These are phyloP conservation scores for Peromyscus eremicus DNA, from an alignment of 2,797 vertebrate species.

Conservation along the genomic window DNA sequence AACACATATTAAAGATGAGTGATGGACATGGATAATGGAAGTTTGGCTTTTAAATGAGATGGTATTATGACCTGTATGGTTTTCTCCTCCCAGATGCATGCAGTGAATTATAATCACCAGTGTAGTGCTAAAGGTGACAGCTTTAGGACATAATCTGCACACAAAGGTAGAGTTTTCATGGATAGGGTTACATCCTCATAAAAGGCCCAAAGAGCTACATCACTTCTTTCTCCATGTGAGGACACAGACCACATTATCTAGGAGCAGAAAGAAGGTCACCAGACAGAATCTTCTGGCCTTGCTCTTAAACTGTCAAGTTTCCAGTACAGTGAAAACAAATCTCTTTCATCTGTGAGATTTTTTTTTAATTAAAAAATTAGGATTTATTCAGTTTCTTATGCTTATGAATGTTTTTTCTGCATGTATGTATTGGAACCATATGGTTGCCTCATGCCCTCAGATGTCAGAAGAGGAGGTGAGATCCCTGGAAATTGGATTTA, in stretches of 20 bases:
- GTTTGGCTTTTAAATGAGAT: slow-evolving; percentile 10
- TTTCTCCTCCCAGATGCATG: not conserved
- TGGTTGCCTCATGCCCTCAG: not conserved
- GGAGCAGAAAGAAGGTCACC: not conserved
- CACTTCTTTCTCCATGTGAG: not conserved
- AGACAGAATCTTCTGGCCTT: not conserved
- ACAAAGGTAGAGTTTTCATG: not conserved
- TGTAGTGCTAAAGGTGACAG: not conserved
- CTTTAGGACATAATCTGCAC: not conserved
- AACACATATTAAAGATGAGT: not conserved
- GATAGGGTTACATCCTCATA: too few species aligned
- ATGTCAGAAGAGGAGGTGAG: not conserved
- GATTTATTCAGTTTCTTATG: not conserved
- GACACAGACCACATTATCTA: not conserved
- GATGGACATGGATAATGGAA: not conserved
- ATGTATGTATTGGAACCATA: not conserved
- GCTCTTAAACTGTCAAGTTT: not conserved
- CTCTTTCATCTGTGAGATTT: not conserved
- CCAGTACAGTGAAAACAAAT: not conserved
- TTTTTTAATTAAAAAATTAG: not conserved
- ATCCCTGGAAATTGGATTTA: not conserved
- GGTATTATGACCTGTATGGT: too few species aligned
- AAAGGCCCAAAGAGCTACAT: not conserved
- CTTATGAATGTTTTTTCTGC: not conserved
- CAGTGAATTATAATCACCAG: not conserved